Evolutionary conservation across 2,797 vertebrate genomes (phyloP).

Genomic region (Ibycter americanus): DNA sequence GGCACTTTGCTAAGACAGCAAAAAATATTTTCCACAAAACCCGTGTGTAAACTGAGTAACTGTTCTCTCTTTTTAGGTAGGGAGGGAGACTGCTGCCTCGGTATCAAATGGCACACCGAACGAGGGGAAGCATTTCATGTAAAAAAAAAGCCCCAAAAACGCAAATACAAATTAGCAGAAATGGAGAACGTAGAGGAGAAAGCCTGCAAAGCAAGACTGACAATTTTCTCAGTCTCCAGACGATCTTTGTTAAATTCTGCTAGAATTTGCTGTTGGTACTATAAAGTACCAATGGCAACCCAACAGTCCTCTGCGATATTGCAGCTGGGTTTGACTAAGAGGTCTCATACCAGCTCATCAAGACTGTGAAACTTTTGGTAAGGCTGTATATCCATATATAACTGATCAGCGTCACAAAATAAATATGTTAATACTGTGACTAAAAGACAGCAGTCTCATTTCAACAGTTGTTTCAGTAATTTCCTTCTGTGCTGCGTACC

Average conservation of each 20-base stretch:
- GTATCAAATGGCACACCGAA: background rate
- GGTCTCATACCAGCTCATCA: accelerated
- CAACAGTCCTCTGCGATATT: accelerated
- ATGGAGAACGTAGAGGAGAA: background rate
- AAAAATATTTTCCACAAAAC: background rate
- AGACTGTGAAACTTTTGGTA: background rate
- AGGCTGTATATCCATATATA: background rate
- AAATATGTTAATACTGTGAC: background rate
- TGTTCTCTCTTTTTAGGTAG: background rate
- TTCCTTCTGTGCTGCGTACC: background rate
- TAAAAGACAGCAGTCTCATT: background rate
- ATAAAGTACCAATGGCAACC: background rate
- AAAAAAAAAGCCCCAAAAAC: background rate
- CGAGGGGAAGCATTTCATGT: background rate
- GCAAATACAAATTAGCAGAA: background rate
- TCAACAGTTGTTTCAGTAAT: background rate
- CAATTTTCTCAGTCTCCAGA: background rate
- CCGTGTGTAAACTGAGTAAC: background rate
- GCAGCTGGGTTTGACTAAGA: background rate
- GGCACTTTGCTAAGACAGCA: background rate
- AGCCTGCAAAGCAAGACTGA: background rate
- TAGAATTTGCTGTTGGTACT: background rate
- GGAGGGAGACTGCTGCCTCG: background rate
- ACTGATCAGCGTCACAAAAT: background rate
- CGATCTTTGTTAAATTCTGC: background rate